Conservation (phyloP, 2,113 vertebrate genomes). For the Mungos mungo region DNA sequence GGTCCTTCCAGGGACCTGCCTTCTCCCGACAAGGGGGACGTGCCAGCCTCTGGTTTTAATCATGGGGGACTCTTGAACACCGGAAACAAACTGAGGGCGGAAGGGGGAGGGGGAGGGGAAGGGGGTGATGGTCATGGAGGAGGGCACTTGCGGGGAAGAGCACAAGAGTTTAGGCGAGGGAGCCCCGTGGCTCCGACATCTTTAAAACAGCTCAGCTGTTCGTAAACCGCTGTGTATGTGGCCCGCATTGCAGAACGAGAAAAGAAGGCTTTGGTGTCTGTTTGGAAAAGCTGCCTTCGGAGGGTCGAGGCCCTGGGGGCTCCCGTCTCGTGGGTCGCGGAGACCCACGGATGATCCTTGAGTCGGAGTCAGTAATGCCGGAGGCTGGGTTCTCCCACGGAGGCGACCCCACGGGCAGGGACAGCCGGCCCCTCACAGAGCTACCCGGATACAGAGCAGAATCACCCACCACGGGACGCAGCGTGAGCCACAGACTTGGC, state of each 20-base stretch:
- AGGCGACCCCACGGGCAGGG: accelerated
- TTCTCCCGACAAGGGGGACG: background rate
- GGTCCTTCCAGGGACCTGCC: background rate
- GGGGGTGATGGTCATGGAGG: no score
- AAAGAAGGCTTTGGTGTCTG: background rate
- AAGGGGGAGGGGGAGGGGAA: no score
- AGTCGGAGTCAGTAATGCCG: background rate
- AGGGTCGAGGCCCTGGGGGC: background rate
- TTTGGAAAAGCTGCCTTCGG: background rate
- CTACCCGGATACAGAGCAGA: background rate
- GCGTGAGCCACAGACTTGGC: accelerated
- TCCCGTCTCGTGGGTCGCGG: no score
- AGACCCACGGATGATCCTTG: background rate
- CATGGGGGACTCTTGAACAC: no score
- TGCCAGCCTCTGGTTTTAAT: background rate
- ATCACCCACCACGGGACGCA: accelerated
- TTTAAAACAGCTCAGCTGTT: background rate
- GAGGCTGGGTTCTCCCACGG: background rate
- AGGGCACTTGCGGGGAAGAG: no score
- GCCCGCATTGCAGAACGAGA: background rate
- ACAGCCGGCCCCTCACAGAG: background rate
- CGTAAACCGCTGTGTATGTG: background rate
- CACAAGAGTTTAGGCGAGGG: background rate
- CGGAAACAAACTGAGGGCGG: no score
- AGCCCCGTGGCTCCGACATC: background rate